A percentile compares a stretch with the other conserved stretches of the same genome.
Conservation (phyloP, 92 coral and sea anemone genomes). For the Zoanthus sociatus region DNA sequence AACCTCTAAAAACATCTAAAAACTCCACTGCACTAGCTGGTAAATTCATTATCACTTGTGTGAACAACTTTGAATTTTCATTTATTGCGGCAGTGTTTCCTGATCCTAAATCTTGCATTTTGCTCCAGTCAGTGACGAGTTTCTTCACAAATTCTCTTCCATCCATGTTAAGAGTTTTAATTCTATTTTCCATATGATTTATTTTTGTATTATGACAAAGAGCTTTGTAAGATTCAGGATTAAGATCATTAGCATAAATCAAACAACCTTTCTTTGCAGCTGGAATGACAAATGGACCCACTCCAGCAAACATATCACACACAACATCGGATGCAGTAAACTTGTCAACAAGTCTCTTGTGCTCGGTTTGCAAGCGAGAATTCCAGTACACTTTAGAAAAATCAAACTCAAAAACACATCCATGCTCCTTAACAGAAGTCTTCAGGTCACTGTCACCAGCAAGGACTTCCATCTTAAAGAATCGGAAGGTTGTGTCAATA, state of each 20-base stretch:
- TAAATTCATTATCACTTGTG: slow-evolving; percentile 91
- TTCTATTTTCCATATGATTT: slow-evolving; percentile 73
- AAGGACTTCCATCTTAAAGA: slow-evolving; percentile 94
- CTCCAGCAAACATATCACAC: slow-evolving; percentile 98
- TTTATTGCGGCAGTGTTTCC: neutral
- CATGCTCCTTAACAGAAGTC: slow-evolving; percentile 87
- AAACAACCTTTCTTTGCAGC: slow-evolving; percentile 96
- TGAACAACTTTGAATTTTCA: slow-evolving; percentile 47
- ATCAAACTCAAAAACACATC: slow-evolving; percentile 88
- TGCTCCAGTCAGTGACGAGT: slow-evolving; percentile 55
- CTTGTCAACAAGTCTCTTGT: slow-evolving; percentile 79
- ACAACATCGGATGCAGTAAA: slow-evolving; percentile 77
- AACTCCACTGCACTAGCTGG: slow-evolving; percentile 97
- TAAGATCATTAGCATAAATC: slow-evolving; percentile 94
- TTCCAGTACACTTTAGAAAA: slow-evolving; percentile 99
- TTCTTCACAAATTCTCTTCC: slow-evolving; percentile 81
- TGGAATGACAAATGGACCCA: slow-evolving; percentile 98
- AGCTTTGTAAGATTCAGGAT: slow-evolving; percentile 85
- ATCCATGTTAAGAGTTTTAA: slow-evolving; percentile 86
- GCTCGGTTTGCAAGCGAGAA: slow-evolving; percentile 96
- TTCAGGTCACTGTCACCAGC: slow-evolving; percentile 86
- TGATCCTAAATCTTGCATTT: neutral
- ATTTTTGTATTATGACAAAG: slow-evolving; percentile 80
- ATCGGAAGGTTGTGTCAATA: slow-evolving; percentile 90
- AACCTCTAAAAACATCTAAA: slow-evolving; percentile 85